These are phyloP conservation scores for Gryon sp. DNA, from an alignment of 1,140 invertebrate genomes.

Conservation along the genomic window DNA sequence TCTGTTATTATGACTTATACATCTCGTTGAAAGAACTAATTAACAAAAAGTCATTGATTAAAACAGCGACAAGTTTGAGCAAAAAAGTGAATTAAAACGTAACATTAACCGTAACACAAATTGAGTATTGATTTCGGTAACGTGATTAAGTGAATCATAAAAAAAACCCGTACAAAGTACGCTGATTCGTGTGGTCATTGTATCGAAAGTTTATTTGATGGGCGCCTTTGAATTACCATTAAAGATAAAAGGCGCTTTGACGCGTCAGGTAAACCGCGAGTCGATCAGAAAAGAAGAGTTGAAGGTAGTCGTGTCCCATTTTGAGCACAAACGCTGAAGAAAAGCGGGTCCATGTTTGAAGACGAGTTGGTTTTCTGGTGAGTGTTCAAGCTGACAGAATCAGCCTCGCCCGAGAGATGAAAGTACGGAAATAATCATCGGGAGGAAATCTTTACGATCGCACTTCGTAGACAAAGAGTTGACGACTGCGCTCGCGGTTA, in stretches of 20 bases:
- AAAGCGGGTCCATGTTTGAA: constrained; percentile 35
- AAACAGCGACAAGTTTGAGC: neutral
- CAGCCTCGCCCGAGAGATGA: constrained; percentile 25
- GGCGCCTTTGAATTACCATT: constrained; percentile 29
- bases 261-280: constrained; percentile 40
- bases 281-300: constrained; percentile 8
- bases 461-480: constrained; percentile 62
- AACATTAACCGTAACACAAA: constrained; percentile 18
- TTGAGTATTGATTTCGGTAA: constrained; percentile 26
- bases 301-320: constrained; percentile 34
- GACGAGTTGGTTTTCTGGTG: no score
- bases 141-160: constrained; percentile 35
- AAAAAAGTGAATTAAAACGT: constrained; percentile 7
- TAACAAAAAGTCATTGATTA: constrained; percentile 11
- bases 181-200: constrained; percentile 37
- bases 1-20: no score
- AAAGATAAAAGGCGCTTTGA: constrained; percentile 47
- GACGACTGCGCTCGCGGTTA: constrained; percentile 54
- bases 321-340: constrained; percentile 43
- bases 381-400: constrained; percentile 35
- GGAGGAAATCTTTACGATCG: constrained; percentile 63
- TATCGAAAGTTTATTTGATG: constrained; percentile 39
- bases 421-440: constrained; percentile 59
- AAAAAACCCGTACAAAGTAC: constrained; percentile 18
- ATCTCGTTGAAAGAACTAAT: neutral